Conservation (phyloP, 2,113 vertebrate species). For the Rhinopomastus cyanomelas region DNA sequence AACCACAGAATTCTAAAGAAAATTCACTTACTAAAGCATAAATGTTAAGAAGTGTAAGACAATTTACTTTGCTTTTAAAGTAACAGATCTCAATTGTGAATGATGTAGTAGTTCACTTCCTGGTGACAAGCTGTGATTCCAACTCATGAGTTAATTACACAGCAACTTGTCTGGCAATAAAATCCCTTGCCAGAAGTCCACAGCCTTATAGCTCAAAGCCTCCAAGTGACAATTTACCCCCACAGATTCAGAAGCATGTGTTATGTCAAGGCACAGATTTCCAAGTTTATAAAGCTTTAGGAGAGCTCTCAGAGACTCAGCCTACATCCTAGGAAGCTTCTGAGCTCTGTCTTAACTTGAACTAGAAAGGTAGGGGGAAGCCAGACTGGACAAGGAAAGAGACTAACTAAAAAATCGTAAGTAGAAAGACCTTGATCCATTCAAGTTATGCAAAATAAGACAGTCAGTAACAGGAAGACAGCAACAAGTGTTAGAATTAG, state of each 20-base stretch:
- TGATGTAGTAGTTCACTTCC: background rate
- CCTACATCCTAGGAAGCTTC: background rate
- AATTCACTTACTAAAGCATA: background rate
- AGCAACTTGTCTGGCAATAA: background rate
- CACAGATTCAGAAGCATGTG: background rate
- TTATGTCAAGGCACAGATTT: slow-evolving; percentile 8
- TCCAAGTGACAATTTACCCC: background rate
- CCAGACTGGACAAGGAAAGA: background rate
- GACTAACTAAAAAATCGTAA: background rate
- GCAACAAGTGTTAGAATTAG: background rate
- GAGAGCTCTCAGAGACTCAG: background rate
- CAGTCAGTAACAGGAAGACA: background rate
- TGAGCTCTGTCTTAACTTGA: background rate
- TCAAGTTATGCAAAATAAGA: background rate
- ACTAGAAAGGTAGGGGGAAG: background rate
- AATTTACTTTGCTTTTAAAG: slow-evolving; percentile 12
- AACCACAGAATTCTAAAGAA: background rate
- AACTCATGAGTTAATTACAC: slow-evolving; percentile 26
- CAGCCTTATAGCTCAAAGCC: background rate
- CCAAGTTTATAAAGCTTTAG: background rate
- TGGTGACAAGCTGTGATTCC: background rate
- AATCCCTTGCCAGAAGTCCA: background rate
- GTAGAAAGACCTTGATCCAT: background rate
- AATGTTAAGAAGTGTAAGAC: background rate
- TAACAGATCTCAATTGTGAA: background rate